Percentiles rank a stretch among this genome's conserved stretches.
phyloP scores from a whole-genome alignment of 2,113 vertebrate species.

The Podiceps cristatus region DNA sequence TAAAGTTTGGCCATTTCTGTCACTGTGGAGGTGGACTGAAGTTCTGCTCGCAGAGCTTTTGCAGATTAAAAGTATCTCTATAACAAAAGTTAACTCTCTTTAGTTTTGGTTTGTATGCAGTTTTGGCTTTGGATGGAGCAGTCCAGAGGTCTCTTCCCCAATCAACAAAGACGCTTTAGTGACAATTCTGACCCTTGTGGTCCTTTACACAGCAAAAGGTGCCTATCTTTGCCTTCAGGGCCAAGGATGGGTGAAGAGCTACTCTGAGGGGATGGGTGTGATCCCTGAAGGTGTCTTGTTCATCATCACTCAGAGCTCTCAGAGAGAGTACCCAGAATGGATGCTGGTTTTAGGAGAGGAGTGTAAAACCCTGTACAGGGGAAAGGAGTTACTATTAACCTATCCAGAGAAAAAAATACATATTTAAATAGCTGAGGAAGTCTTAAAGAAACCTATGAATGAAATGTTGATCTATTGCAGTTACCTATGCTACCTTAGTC shows the following conservation, averaged over 20 bases:
- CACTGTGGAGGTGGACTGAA: neutral
- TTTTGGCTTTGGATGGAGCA: neutral
- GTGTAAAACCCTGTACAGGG: neutral
- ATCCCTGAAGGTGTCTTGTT: neutral
- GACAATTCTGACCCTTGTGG: neutral
- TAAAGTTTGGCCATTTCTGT: neutral
- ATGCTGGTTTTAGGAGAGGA: neutral
- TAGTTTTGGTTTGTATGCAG: neutral
- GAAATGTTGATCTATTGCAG: neutral
- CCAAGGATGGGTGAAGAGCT: neutral
- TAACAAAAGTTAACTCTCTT: neutral
- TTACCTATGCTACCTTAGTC: neutral
- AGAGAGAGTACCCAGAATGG: neutral
- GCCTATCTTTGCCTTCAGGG: neutral
- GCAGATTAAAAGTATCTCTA: neutral
- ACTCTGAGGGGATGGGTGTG: neutral
- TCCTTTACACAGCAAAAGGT: neutral
- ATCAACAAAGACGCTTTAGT: neutral
- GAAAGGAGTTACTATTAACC: neutral
- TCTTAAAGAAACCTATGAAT: neutral
- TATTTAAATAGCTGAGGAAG: neutral
- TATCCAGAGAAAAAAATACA: neutral
- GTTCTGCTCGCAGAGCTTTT: neutral
- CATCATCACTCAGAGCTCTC: neutral
- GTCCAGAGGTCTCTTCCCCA: neutral